Evolutionary conservation across 2,113 vertebrate genomes (phyloP).

Genomic region (Heterotis niloticus): DNA sequence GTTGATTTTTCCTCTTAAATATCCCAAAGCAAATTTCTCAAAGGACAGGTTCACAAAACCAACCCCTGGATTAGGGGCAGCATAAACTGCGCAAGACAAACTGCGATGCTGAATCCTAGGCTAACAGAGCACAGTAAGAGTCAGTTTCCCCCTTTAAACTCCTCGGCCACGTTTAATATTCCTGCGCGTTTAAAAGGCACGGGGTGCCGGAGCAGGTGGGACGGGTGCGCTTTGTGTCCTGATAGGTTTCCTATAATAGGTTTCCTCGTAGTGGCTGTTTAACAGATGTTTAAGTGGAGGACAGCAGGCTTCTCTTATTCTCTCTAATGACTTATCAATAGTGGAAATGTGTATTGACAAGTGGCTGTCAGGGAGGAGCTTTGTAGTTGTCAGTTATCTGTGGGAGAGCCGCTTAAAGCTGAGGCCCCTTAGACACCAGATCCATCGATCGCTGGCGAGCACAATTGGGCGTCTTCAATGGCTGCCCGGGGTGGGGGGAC

Average conservation of each 20-base stretch:
- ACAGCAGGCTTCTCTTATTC: constrained; percentile 38
- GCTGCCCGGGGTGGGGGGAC: constrained; percentile 48
- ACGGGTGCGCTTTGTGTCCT: constrained; percentile 34
- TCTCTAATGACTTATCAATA: constrained; percentile 73
- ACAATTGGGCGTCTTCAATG: constrained; percentile 55
- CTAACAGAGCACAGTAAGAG: not conserved
- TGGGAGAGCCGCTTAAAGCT: constrained; percentile 47
- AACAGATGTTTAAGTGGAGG: constrained; percentile 64
- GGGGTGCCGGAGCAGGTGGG: constrained; percentile 25
- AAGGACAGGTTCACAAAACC: not conserved
- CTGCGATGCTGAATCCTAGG: not conserved
- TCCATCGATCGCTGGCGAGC: constrained; percentile 59
- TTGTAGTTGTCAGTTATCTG: constrained; percentile 73
- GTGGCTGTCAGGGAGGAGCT: constrained; percentile 64
- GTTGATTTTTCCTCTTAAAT: too few relatives aligned
- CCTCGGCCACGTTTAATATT: constrained; percentile 35
- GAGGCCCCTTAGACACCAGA: constrained; percentile 50
- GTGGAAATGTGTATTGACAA: constrained; percentile 74
- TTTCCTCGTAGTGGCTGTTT: constrained; percentile 62
- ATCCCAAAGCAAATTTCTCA: not conserved
- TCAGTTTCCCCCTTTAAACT: constrained; percentile 8
- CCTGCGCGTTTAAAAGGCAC: constrained; percentile 22
- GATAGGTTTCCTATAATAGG: constrained; percentile 26
- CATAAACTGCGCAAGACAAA: not conserved
- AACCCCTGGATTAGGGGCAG: not conserved